Percentiles rank a stretch among this genome's conserved stretches.
These are phyloP conservation scores for Phymanthus crucifer DNA, from an alignment of 92 coral and sea anemone species.

Conservation along the genomic window DNA sequence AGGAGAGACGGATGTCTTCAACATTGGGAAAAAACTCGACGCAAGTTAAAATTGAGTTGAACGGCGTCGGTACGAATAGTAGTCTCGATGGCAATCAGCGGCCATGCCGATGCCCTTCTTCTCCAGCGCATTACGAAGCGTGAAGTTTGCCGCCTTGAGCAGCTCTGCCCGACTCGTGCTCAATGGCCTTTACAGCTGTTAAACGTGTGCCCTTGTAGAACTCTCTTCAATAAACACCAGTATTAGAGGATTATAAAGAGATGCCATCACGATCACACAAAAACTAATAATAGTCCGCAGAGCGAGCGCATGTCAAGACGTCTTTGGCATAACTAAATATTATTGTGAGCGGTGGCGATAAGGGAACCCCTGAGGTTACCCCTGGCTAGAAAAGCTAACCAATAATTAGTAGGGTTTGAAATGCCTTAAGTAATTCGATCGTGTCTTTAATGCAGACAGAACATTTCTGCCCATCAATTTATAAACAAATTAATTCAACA, in stretches of 20 bases:
- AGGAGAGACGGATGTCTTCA: not conserved
- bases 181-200: not conserved
- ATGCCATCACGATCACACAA: constrained; percentile 15
- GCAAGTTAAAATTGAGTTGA: not conserved
- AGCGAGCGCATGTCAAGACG: constrained; percentile 14
- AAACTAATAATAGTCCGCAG: constrained; percentile 18
- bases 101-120: not conserved
- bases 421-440: constrained; percentile 27
- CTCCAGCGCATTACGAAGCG: not conserved
- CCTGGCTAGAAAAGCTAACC: constrained; percentile 18
- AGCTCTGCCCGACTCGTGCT: not conserved
- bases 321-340: constrained; percentile 13
- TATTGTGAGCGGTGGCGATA: constrained; percentile 17
- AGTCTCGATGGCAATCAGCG: not conserved
- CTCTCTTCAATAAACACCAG: not conserved
- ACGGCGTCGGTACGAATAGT: too few relatives aligned
- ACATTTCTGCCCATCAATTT: constrained; percentile 25
- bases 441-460: constrained; percentile 14
- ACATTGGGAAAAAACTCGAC: not conserved
- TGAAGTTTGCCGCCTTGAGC: not conserved
- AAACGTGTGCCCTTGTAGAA: constrained; percentile 6
- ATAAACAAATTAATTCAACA: constrained; percentile 23
- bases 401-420: not conserved
- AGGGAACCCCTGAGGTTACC: constrained; percentile 16
- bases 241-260: not conserved